Evolutionary conservation across 2,113 vertebrate species (phyloP).

Genomic region (Eurypyga helias): DNA sequence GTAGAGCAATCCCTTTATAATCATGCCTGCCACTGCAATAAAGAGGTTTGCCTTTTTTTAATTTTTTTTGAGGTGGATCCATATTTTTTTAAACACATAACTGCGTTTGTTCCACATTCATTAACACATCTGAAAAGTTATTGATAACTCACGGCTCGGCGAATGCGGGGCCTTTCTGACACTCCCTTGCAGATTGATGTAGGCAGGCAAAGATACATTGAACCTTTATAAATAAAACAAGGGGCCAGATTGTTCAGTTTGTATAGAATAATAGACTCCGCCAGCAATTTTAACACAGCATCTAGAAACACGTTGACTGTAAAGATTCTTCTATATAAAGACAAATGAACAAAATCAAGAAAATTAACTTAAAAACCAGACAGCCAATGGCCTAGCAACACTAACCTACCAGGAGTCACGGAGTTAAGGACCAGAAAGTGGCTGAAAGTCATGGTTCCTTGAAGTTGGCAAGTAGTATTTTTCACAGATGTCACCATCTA

Average conservation of each 20-base stretch:
- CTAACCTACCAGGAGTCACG: constrained; percentile 8
- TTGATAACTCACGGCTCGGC: constrained; percentile 89
- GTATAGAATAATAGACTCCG: constrained; percentile 85
- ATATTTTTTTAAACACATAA: constrained; percentile 76
- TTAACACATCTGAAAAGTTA: constrained; percentile 90
- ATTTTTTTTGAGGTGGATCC: constrained; percentile 35
- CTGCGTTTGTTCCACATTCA: constrained; percentile 85
- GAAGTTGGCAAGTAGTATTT: not conserved
- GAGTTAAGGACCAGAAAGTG: constrained; percentile 5
- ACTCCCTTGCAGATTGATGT: constrained; percentile 89
- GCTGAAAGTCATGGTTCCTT: not conserved
- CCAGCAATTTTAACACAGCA: constrained; percentile 87
- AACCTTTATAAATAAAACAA: constrained; percentile 93
- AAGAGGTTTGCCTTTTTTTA: constrained; percentile 20
- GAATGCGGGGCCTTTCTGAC: constrained; percentile 89
- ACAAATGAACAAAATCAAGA: constrained; percentile 75
- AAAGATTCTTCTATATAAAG: constrained; percentile 76
- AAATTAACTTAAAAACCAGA: not conserved
- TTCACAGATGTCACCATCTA: not conserved
- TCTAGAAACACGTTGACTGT: constrained; percentile 83
- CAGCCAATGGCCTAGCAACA: constrained; percentile 18
- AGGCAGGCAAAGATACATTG: constrained; percentile 91
- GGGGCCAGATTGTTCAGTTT: constrained; percentile 90
- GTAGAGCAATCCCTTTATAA: constrained; percentile 67
- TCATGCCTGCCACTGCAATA: constrained; percentile 78